A percentile compares a stretch with the other conserved stretches of the same genome.
These are phyloP conservation scores for Sylvilagus floridanus DNA, from an alignment of 2,797 vertebrate genomes.

Conservation along the genomic window DNA sequence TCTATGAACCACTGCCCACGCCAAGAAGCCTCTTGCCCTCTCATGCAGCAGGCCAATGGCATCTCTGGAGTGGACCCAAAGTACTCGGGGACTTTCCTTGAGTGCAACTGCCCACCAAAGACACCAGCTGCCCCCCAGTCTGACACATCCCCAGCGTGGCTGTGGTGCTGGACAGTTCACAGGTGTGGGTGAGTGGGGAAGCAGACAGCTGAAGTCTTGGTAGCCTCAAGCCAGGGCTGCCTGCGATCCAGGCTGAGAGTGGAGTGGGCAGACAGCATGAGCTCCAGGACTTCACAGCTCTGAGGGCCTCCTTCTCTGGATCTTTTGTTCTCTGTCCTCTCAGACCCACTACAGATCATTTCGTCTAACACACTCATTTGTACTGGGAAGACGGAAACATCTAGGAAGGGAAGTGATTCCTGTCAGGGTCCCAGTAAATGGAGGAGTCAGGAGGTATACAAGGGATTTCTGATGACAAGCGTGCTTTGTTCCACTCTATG, in stretches of 20 bases:
- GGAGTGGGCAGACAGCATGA: neutral
- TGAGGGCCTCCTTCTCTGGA: neutral
- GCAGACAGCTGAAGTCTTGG: neutral
- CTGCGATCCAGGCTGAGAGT: neutral
- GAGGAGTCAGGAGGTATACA: constrained; percentile 31
- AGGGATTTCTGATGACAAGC: neutral
- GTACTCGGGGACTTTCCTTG: neutral
- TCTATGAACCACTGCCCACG: neutral
- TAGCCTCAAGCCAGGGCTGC: neutral
- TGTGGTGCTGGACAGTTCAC: neutral
- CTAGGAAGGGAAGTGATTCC: constrained; percentile 16
- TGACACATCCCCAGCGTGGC: neutral
- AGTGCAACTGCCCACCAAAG: neutral
- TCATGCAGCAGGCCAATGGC: neutral
- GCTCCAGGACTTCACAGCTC: neutral
- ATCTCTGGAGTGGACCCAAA: neutral
- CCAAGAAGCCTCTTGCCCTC: neutral
- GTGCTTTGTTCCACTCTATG: neutral
- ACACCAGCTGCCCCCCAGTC: neutral
- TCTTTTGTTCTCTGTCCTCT: neutral
- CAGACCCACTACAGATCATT: neutral
- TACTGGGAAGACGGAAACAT: constrained; percentile 30
- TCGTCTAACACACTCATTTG: constrained; percentile 8
- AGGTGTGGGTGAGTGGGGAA: neutral
- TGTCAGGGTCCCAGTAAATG: constrained; percentile 40